phyloP scores from a whole-genome alignment of 1,140 invertebrate genomes.

The Streblospio benedicti region DNA sequence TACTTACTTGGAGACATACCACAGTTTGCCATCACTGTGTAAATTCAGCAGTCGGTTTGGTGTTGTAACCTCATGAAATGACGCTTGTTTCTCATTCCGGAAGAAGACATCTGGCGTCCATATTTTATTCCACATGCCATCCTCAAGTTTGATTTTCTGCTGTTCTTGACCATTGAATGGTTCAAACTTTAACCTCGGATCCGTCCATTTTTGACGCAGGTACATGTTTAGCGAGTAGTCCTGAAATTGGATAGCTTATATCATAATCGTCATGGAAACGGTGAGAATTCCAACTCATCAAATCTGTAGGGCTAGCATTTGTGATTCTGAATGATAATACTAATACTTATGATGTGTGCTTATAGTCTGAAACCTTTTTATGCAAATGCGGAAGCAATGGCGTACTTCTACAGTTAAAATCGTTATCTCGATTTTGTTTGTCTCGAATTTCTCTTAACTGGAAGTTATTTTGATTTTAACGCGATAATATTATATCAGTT shows the following conservation, averaged over 20 bases:
- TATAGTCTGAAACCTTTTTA: not conserved
- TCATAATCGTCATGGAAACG: not conserved
- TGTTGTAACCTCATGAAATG: constrained; percentile 43
- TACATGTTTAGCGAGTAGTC: constrained; percentile 43
- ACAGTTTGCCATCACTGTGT: constrained; percentile 51
- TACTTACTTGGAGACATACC: constrained; percentile 34
- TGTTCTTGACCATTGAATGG: constrained; percentile 19
- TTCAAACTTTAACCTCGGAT: constrained; percentile 29
- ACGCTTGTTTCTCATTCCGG: constrained; percentile 57
- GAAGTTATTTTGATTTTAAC: too few relatives aligned
- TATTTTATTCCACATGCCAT: constrained; percentile 28
- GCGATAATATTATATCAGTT: too few relatives aligned
- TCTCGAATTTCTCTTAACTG: too few relatives aligned
- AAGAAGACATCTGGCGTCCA: constrained; percentile 35
- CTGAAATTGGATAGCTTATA: constrained; percentile 22
- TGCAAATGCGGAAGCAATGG: not conserved
- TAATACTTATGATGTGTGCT: not conserved
- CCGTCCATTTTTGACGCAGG: constrained; percentile 40
- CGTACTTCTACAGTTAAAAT: not conserved
- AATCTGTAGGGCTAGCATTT: not conserved
- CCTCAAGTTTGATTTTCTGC: constrained; percentile 28
- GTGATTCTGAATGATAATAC: not conserved
- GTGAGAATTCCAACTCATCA: not conserved
- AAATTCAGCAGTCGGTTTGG: constrained; percentile 60
- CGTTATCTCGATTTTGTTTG: not conserved